Evolutionary conservation across 1,140 invertebrate species (phyloP), one percentile per base, ranked within the genome.

Genomic region (Holcopasites calliopsidis): DNA sequence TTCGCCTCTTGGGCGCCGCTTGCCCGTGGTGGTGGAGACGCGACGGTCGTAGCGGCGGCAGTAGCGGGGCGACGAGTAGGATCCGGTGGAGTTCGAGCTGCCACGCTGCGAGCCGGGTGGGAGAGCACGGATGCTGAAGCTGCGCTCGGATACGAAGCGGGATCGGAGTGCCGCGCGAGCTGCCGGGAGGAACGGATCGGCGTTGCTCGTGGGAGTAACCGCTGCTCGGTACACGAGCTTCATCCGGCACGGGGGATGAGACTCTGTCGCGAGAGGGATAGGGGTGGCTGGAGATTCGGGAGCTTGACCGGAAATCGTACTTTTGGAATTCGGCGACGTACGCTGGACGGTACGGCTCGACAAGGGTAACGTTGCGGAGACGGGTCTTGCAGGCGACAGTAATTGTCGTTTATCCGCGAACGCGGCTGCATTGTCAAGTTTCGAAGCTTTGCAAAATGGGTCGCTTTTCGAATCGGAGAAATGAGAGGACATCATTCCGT

Each of bases 1-100:
- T 79, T 85, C 77, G 85, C 70, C 76, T 85, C 80, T 85, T 71
- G 85, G 78, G 84, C 85, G 84, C 84, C 85, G 78, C 72, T n/a
- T 78, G 80, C 75, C 71, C 62, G 76, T 52, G 77, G 64, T 49
- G 65, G 26, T 47, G 69, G 73, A 68, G 81, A 73, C 69, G 80
- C 74, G 58, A 33, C 42, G 69, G 64, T 33, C 47, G 54, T 52
- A n/a, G 58, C 42, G 76, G 61, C 28, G 42, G 57, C 58, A 55
- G 58, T 21, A 42, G 42, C 31, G 40, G 38, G 62, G 62, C 42
- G 61, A 65, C 49, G 65, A 42, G 68, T 58, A 52, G 79, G 60
- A 62, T 72, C 80, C 69, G 76, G 73, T 70, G 16, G 61, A 5
- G 61, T 49, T 49, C 38, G 50, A 65, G 50, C 40, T 11, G 54